Evolutionary conservation across 30 jellyfish, hydroid and myxozoan genomes (phyloP), one percentile per base, ranked within the genome.

Genomic region (Aurelia sp.): DNA sequence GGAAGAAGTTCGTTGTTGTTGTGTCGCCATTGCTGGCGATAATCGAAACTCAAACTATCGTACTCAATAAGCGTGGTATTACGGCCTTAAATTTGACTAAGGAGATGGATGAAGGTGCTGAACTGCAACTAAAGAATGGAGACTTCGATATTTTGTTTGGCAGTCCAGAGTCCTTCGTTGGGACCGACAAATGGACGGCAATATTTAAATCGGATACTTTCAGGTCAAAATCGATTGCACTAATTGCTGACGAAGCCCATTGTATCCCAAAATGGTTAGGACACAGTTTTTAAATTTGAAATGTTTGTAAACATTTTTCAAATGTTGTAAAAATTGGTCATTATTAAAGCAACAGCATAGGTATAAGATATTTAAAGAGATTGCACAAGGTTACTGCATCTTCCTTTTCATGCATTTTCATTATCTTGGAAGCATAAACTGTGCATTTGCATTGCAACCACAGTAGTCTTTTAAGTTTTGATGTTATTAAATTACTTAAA

Each of bases 241-340:
- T 73, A 27, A 13, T 48, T 73, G 84, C 84, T 51, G 71, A 73
- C 11, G 84, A 73, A 44, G 74, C 81, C 50, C 81, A 70, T 35
- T 70, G 81, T 33, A 70, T 70, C 55, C 81, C 81, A 70, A 70
- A 70, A 70, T 70, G 66, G 81, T 70, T n/a, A 40, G 55, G 50
- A n/a, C 50, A 70, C 55, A 40, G 37, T 70, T 64, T 11, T 64
- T 64, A 20, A 64, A 8, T 27, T 27, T 27, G 33, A 27, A 27
- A 27, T 27, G 33, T 27, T 27, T 27, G 33, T 27, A 27, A 27
- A 27, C 33, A 27, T 27, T 27, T 27, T 27, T 27, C 33, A 27
- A 27, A 27, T 27, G 33, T 2, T 27, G 33, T 27, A 27, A 27
- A 27, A 27, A 1, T 27, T 27, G 33, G 33, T 27, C 33, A 27